Base-by-base conservation (phyloP, 2,888 invertebrate genomes). In the Synanthedon tipuliformis region DNA sequence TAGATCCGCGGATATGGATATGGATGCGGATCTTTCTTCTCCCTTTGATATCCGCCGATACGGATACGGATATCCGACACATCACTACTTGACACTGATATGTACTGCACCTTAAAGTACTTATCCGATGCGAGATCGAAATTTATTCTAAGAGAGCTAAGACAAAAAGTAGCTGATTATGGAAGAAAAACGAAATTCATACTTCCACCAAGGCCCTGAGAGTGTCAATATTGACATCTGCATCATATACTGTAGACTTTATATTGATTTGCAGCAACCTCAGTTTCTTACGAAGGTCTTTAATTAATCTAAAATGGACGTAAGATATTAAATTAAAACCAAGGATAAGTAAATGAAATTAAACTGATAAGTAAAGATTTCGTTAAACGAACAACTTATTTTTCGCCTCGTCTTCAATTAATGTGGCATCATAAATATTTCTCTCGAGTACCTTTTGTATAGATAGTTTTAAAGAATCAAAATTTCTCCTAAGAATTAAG, bases 351-450 rank as follows among this genome's bases (percentile, higher is more conserved):
- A 45, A 45, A 45, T 45, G 3, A 3, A 45, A 45, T n/a, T 13
- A 12, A 2, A 13, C n/a, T 45, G 8, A 7, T 4, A n/a, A n/a
- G n/a, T n/a, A 15, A n/a, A 45, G 45, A 15, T 45, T n/a, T 45
- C 15, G 45, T 13, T 8, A 45, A 45, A 45, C 45, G n/a, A 45
- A 70, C 70, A 58, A 13, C 57, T 60, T 72, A 51, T 83, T 75
- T 11, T 54, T 73, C 1, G 61, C 61, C 57, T 76, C 79, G 0
- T 75, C 72, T 41, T 73, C 70, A 3, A 51, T 40, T 4, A 80
- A 57, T 1, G 54, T 15, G 3, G 51, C 27, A 0, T 57, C 60
- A 52, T 69, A 59, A 0, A 56, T 52, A 2, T 65, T 52, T 3
- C 41, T 54, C 1, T 56, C 55, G 0, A 63, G 48, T 4, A 68